These are phyloP conservation scores for Lates calcarifer DNA, from an alignment of 2,113 vertebrate genomes.

Conservation along the genomic window DNA sequence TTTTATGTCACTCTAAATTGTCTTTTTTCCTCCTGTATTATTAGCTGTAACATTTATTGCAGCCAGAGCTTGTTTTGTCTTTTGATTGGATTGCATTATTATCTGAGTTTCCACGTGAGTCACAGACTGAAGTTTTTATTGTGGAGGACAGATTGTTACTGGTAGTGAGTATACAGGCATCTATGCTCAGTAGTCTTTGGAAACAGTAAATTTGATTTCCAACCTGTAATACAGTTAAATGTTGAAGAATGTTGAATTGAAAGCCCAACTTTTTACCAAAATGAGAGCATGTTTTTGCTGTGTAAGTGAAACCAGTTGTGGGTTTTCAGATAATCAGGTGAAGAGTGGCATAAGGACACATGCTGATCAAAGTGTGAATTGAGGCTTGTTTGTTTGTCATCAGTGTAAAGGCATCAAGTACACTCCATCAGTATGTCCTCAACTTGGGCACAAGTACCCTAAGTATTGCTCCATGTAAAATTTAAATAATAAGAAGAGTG, in stretches of 20 bases:
- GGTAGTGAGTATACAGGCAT: background rate
- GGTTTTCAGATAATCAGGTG: background rate
- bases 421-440: background rate
- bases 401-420: fast-evolving
- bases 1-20: background rate
- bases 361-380: background rate
- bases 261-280: background rate
- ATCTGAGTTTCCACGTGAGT: background rate
- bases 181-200: background rate
- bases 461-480: background rate
- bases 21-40: background rate
- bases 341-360: background rate
- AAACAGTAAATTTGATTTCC: background rate
- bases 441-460: background rate
- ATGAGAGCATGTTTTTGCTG: background rate
- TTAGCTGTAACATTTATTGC: background rate
- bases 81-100: background rate
- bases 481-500: background rate
- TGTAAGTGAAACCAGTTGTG: background rate
- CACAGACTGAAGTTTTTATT: background rate
- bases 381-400: background rate
- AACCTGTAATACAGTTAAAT: background rate
- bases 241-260: background rate
- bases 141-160: background rate
- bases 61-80: background rate